phyloP scores from a whole-genome alignment of 2,888 invertebrate genomes.

The Scaptomyza reducta region DNA sequence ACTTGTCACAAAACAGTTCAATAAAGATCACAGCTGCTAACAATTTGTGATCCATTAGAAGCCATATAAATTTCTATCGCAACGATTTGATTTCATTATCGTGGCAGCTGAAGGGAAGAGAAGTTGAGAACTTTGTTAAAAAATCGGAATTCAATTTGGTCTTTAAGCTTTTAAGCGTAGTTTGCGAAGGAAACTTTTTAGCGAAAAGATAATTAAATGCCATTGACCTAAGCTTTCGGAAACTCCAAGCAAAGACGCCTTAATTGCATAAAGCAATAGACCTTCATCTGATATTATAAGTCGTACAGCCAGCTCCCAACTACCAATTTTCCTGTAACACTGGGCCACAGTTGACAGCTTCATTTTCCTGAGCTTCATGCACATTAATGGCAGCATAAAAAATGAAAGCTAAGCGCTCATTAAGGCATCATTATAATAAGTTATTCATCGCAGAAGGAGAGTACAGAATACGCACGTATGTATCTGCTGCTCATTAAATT shows the following conservation, averaged over 20 bases:
- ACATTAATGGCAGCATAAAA: constrained; percentile 51
- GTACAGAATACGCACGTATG: constrained; percentile 2
- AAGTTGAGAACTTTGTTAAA: too few relatives aligned
- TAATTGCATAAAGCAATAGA: constrained; percentile 4
- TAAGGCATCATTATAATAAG: constrained; percentile 68
- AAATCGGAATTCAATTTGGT: too few relatives aligned
- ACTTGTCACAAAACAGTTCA: constrained; percentile 2
- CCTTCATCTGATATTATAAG: constrained; percentile 2
- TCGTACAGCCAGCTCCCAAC: too few relatives aligned
- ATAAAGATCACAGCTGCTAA: constrained; percentile 9
- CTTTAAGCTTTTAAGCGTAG: too few relatives aligned
- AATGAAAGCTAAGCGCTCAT: constrained; percentile 72
- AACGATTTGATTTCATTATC: neutral
- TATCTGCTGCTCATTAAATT: constrained; percentile 52
- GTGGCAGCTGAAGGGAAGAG: neutral
- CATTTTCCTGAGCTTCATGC: constrained; percentile 41
- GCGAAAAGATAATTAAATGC: too few relatives aligned
- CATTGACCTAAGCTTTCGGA: too few relatives aligned
- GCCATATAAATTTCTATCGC: neutral
- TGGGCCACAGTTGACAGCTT: constrained; percentile 44
- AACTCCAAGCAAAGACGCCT: neutral
- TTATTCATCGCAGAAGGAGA: constrained; percentile 51
- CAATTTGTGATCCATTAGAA: neutral
- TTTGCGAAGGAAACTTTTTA: too few relatives aligned
- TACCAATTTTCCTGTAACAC: neutral